A percentile compares a stretch with the other conserved stretches of the same genome.
These are phyloP conservation scores for Caenorhabditis auriculariae DNA, from an alignment of 2,888 invertebrate species.

Conservation along the genomic window DNA sequence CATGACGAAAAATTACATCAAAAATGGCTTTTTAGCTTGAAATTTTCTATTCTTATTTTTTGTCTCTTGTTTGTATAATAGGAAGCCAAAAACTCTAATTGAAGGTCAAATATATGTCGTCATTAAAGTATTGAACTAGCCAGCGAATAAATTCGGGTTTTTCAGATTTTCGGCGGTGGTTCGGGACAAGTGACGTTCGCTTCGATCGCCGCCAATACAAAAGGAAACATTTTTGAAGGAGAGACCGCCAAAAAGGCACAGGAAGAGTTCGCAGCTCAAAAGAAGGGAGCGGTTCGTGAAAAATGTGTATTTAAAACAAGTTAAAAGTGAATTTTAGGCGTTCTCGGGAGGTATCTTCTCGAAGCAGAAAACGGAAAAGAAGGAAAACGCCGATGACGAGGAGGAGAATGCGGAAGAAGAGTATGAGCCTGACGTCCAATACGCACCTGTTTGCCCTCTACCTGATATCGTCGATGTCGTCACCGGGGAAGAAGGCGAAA, in stretches of 20 bases:
- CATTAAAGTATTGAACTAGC: too few species aligned
- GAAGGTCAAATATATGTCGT: too few species aligned
- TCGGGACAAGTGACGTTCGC: slow-evolving; percentile 9
- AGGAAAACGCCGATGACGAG: slow-evolving; percentile 10
- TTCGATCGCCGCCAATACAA: slow-evolving; percentile 10
- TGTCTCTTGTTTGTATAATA: too few species aligned
- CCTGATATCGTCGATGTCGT: slow-evolving; percentile 60
- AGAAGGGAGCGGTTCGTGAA: slow-evolving; percentile 25
- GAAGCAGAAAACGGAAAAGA: slow-evolving; percentile 3
- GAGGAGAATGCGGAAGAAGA: slow-evolving; percentile 34
- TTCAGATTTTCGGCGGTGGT: slow-evolving; percentile 22
- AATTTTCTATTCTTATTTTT: too few species aligned
- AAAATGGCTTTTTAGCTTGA: too few species aligned
- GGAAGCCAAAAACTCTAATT: too few species aligned
- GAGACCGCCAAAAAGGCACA: slow-evolving; percentile 31
- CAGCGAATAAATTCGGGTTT: background rate
- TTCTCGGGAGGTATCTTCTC: background rate
- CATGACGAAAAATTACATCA: too few species aligned
- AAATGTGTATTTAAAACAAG: background rate
- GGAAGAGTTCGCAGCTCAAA: slow-evolving; percentile 29
- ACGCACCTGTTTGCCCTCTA: slow-evolving; percentile 58
- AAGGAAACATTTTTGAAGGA: slow-evolving; percentile 17
- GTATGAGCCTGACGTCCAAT: slow-evolving; percentile 55
- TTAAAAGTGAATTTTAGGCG: background rate
- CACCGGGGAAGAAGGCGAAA: slow-evolving; percentile 63